Conservation (phyloP, 2,888 invertebrate genomes). For the Coecobrya sp. region DNA sequence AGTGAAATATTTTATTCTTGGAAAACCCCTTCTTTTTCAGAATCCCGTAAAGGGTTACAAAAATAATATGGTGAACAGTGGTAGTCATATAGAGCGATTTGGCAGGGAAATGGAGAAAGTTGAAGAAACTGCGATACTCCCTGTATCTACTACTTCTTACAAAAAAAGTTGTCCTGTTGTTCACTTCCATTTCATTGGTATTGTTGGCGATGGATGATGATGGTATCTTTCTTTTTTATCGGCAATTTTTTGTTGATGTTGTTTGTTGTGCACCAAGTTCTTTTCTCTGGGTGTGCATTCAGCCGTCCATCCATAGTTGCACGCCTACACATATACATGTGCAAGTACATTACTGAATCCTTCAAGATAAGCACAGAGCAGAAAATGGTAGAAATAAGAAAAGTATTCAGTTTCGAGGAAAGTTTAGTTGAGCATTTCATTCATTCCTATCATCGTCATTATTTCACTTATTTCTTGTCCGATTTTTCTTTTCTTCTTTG, state of each 20-base stretch:
- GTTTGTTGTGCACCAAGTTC: slow-evolving; percentile 36
- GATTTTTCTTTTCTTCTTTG: slow-evolving; percentile 47
- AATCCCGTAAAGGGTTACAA: not conserved
- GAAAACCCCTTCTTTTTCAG: not conserved
- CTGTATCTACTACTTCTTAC: not conserved
- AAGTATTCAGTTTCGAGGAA: slow-evolving; percentile 48
- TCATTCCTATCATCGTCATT: slow-evolving; percentile 64
- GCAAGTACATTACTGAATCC: not conserved
- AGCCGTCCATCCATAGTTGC: slow-evolving; percentile 53
- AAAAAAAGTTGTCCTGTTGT: not conserved
- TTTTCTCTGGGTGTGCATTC: slow-evolving; percentile 46
- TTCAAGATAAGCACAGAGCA: not conserved
- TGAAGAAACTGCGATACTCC: slow-evolving; percentile 29
- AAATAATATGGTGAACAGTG: too few relatives aligned
- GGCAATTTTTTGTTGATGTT: slow-evolving; percentile 54
- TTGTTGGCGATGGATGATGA: slow-evolving; percentile 4
- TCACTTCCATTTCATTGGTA: not conserved
- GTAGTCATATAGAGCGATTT: not conserved
- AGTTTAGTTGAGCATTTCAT: slow-evolving; percentile 69
- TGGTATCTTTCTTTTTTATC: slow-evolving; percentile 38
- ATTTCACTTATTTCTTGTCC: slow-evolving; percentile 66
- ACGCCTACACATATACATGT: slow-evolving; percentile 37
- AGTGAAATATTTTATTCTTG: too few relatives aligned
- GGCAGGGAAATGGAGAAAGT: slow-evolving; percentile 44
- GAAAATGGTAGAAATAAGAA: slow-evolving; percentile 7